Percentiles rank a stretch among this genome's conserved stretches.
phyloP scores from a whole-genome alignment of 2,888 invertebrate species.

The Amblyjoppa fuscipennis region DNA sequence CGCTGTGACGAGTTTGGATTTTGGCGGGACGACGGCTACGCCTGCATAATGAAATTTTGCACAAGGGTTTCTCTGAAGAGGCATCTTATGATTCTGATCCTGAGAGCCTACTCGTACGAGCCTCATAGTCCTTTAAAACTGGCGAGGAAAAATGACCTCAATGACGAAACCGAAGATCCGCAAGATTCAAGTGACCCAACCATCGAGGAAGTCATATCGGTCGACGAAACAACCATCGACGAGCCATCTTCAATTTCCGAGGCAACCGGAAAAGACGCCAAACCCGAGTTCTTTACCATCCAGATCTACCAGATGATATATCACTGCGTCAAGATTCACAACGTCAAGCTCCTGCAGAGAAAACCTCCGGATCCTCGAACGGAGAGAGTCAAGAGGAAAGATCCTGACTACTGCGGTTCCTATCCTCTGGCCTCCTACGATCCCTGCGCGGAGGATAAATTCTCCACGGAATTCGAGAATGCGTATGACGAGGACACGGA shows the following conservation, averaged over 20 bases:
- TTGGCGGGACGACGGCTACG: constrained; percentile 77
- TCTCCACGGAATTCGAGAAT: constrained; percentile 33
- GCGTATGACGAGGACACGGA: constrained; percentile 41
- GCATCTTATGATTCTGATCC: constrained; percentile 79
- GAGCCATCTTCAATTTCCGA: neutral
- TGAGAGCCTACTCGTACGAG: constrained; percentile 77
- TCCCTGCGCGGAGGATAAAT: constrained; percentile 29
- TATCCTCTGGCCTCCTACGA: constrained; percentile 66
- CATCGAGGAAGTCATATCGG: neutral
- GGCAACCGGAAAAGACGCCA: neutral
- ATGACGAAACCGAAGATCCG: neutral
- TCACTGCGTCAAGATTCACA: constrained; percentile 78
- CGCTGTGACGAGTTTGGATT: constrained; percentile 79
- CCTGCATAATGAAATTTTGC: constrained; percentile 80
- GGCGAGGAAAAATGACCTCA: neutral
- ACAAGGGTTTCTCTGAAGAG: constrained; percentile 75
- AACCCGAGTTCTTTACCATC: constrained; percentile 66
- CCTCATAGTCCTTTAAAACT: constrained; percentile 34
- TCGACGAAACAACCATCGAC: neutral
- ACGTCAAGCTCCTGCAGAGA: constrained; percentile 74
- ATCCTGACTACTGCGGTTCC: constrained; percentile 71
- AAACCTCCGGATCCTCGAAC: constrained; percentile 60
- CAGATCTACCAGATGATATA: constrained; percentile 78
- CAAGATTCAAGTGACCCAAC: neutral
- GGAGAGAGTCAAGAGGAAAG: constrained; percentile 61